phyloP scores from a whole-genome alignment of 2,113 vertebrate genomes.

The Melospiza melodia region DNA sequence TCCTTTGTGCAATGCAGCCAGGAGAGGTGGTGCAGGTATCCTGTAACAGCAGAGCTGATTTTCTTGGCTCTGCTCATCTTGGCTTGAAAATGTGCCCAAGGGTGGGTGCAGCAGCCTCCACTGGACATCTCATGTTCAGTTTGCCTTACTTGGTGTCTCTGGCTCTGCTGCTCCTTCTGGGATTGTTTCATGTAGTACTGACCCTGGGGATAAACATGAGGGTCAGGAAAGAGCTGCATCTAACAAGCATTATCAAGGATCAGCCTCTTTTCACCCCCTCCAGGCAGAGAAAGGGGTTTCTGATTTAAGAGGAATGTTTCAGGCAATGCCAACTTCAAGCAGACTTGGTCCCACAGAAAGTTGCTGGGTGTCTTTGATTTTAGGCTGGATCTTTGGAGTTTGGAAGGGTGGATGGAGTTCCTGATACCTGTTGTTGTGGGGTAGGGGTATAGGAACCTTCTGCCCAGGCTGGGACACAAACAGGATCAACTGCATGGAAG shows the following conservation, averaged over 20 bases:
- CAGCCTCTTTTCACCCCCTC: neutral
- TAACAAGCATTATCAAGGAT: neutral
- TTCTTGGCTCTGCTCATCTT: neutral
- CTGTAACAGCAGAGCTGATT: neutral
- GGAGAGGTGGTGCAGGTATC: neutral
- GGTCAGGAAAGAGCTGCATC: neutral
- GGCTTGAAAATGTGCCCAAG: neutral
- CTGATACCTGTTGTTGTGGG: neutral
- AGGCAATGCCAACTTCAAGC: neutral
- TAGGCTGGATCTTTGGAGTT: neutral
- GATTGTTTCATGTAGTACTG: neutral
- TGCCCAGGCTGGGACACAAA: neutral
- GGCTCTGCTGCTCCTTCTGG: neutral
- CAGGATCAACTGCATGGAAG: neutral
- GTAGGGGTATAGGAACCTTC: neutral
- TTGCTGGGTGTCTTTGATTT: neutral
- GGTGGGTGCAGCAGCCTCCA: neutral
- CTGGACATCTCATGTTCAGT: rapidly evolving
- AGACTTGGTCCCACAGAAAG: neutral
- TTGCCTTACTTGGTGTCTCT: neutral
- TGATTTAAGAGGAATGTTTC: neutral
- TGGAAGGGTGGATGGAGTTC: neutral
- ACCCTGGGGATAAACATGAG: neutral
- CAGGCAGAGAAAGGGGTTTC: neutral
- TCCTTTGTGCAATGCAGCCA: neutral